Conservation (phyloP, 1,140 invertebrate species). For the Euwallacea fornicatus region DNA sequence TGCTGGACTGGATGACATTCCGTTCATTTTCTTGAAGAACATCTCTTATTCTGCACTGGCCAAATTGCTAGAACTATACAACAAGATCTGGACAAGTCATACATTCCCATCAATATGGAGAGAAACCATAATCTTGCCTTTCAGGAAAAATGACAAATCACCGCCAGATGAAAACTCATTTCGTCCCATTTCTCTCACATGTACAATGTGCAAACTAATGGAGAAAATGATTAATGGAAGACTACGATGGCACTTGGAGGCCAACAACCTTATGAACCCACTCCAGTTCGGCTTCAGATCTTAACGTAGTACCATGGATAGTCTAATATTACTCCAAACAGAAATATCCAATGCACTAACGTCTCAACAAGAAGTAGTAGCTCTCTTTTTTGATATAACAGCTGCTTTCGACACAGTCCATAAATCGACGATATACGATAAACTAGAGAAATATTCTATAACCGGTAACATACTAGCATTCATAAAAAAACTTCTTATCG, state of each 20-base stretch:
- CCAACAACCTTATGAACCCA: constrained; percentile 11
- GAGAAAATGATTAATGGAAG: constrained; percentile 25
- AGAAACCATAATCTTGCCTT: constrained; percentile 22
- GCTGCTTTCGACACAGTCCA: constrained; percentile 22
- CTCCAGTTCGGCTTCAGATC: neutral
- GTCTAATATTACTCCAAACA: constrained; percentile 8
- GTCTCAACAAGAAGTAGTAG: constrained; percentile 16
- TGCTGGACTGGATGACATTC: constrained; percentile 24
- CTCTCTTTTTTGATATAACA: constrained; percentile 15
- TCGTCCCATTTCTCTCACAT: constrained; percentile 21
- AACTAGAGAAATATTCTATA: constrained; percentile 15
- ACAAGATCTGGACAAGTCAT: neutral
- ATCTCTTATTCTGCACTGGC: neutral
- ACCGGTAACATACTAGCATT: constrained; percentile 22
- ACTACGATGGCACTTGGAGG: constrained; percentile 17
- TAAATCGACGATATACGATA: constrained; percentile 14
- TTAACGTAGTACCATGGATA: neutral
- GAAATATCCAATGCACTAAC: constrained; percentile 20
- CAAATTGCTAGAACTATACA: constrained; percentile 11
- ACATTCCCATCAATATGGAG: constrained; percentile 8
- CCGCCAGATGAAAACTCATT: constrained; percentile 13
- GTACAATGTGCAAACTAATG: constrained; percentile 25
- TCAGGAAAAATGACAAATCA: constrained; percentile 19
- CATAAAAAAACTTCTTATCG: constrained; percentile 14
- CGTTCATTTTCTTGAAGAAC: constrained; percentile 20